Percentiles rank a stretch among this genome's conserved stretches.
Evolutionary conservation across 2,113 vertebrate genomes (phyloP).

Genomic region (Oncorhynchus nerka): DNA sequence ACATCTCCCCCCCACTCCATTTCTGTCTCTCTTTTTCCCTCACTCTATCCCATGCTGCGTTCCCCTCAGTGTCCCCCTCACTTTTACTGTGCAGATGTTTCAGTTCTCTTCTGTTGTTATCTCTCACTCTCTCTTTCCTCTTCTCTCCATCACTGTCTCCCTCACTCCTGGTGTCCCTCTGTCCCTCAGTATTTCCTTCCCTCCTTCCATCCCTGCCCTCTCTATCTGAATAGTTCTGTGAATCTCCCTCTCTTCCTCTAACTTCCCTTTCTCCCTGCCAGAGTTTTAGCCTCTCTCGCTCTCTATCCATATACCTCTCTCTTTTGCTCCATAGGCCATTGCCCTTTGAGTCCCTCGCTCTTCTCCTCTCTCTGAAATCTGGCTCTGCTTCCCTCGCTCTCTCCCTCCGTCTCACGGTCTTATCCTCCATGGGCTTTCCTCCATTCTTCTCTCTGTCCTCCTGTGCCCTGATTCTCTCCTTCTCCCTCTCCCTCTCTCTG

Average conservation of each 20-base stretch:
- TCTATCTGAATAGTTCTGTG: conserved; percentile 37
- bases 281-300: conserved; percentile 40
- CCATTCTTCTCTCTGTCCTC: conserved; percentile 41
- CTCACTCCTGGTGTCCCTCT: conserved; percentile 62
- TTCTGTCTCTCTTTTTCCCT: conserved; percentile 34
- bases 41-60: conserved; percentile 7
- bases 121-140: conserved; percentile 34
- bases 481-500: conserved; percentile 39
- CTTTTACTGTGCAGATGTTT: conserved; percentile 57
- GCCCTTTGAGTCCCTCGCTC: conserved; percentile 33
- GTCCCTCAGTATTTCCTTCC: conserved; percentile 25
- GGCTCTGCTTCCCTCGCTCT: conserved; percentile 35
- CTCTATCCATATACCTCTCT: conserved; percentile 40
- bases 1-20: conserved; percentile 9
- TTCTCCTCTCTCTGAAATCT: conserved; percentile 39
- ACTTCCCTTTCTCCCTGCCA: conserved; percentile 32
- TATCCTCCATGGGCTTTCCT: conserved; percentile 36
- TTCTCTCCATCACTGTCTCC: conserved; percentile 63
- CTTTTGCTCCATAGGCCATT: conserved; percentile 36
- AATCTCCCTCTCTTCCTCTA: conserved; percentile 43
- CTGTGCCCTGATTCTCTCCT: conserved; percentile 33
- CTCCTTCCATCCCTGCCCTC: conserved; percentile 35
- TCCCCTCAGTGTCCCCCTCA: conserved; percentile 52
- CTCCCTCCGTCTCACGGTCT: conserved; percentile 34
- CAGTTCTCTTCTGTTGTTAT: conserved; percentile 31